A percentile compares a stretch with the other conserved stretches of the same genome.
phyloP scores from a whole-genome alignment of 1,140 invertebrate species.

The Drosophila sp. region DNA sequence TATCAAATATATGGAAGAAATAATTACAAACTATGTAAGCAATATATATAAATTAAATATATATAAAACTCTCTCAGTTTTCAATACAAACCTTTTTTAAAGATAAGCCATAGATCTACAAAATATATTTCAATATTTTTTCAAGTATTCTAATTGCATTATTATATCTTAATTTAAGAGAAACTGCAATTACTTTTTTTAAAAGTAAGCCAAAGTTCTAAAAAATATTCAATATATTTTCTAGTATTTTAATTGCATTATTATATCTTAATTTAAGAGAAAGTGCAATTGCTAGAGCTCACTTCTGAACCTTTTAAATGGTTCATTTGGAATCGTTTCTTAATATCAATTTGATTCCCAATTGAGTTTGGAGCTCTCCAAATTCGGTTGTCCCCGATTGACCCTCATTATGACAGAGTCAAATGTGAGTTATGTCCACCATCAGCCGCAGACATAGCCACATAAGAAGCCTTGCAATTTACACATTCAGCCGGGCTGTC shows the following conservation, averaged over 20 bases:
- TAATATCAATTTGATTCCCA: conserved; percentile 1
- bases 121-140: no score
- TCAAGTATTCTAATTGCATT: no score
- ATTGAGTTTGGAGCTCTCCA: not conserved
- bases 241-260: no score
- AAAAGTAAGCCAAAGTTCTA: no score
- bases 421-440: not conserved
- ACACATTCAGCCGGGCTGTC: not conserved
- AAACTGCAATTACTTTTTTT: not conserved
- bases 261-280: not conserved
- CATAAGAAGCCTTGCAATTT: not conserved
- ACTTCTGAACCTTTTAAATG: not conserved
- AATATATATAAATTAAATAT: no score
- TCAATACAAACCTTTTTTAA: no score
- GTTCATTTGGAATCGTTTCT: not conserved
- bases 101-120: no score
- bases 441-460: not conserved
- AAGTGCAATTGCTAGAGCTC: not conserved
- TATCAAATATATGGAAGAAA: no score
- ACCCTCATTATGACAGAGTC: conserved; percentile 3
- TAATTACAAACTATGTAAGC: no score
- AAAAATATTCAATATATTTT: no score
- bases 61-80: no score
- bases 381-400: not conserved
- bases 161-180: not conserved